A percentile compares a stretch with the other conserved stretches of the same genome.
Conservation (phyloP, 2,797 vertebrate species). For the Ceyx erithaca region DNA sequence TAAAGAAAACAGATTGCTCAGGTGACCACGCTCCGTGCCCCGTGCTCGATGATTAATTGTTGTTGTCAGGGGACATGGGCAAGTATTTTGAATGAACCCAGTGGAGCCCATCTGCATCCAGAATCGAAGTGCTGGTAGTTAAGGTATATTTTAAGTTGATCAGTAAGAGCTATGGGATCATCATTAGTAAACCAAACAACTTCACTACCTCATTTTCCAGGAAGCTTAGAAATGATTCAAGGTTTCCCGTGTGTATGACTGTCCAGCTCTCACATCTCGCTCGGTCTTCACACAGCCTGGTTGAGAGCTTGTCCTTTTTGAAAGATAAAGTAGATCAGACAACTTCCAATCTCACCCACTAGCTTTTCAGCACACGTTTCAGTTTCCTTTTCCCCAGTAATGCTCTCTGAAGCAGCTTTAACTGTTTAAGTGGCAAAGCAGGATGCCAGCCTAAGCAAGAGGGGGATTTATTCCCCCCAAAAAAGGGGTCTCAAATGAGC, state of each 20-base stretch:
- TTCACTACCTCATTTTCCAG: slow-evolving; percentile 31
- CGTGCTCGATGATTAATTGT: neutral
- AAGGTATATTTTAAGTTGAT: neutral
- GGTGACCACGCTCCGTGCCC: neutral
- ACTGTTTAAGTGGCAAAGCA: neutral
- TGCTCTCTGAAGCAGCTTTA: neutral
- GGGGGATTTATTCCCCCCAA: neutral
- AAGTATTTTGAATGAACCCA: neutral
- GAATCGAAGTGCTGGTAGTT: neutral
- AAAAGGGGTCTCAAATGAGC: neutral
- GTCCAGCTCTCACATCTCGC: slow-evolving; percentile 4
- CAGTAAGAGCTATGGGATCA: neutral
- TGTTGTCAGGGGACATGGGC: rapidly evolving
- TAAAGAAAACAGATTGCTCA: neutral
- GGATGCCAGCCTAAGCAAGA: neutral
- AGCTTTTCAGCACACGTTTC: neutral
- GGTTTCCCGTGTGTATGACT: slow-evolving; percentile 42
- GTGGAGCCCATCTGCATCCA: neutral
- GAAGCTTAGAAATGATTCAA: slow-evolving; percentile 57
- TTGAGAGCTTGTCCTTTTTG: neutral
- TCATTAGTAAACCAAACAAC: neutral
- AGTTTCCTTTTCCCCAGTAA: neutral
- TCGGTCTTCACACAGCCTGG: neutral
- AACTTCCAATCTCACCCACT: neutral
- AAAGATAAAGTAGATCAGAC: neutral